Base-by-base conservation (phyloP, 2,113 vertebrate genomes). In the Xyliphius kryptos region DNA sequence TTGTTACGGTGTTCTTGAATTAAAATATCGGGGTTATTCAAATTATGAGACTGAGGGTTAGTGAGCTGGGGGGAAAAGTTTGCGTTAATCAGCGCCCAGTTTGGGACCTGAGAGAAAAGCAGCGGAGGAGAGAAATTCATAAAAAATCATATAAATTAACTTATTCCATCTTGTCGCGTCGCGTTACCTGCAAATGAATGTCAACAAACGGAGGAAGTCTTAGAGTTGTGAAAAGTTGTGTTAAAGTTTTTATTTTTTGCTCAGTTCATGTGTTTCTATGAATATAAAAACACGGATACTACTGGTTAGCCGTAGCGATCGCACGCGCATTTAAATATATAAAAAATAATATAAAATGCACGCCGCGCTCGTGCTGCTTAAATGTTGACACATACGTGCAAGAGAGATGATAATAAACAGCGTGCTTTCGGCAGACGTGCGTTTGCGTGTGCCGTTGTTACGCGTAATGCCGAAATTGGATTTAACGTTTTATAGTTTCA, bases 11-110 rank as follows among this genome's bases (percentile, higher is more conserved):
- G 86, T 86, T 85, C 82, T 91, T 92, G 87, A 90, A 89, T 90
- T 88, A 90, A 88, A 93, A 93, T 91, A 92, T 93, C 90, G 89
- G 93, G 89, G 91, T 94, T 93, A 89, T 97, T 95, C 92, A 94
- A 95, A 95, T 95, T 90, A 93, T 93, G 91, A 87, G 88, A n/a
- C n/a, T 77, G 85, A 63, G 85, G 90, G 88, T 82, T n/a, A n/a
- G n/a, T n/a, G 89, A 90, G 89, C 86, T 82, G 79, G 80, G 83
- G 82, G 80, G 83, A 90, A 92, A 93, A 91, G 88, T 92, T 91
- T 77, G 87, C 81, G 89, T 88, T 89, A 82, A 87, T 88, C 88
- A 84, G 81, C 77, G 77, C 78, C 76, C 79, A 78, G 77, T 73
- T 76, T 60, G 76, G 68, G 77, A 83, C 66, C 74, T 50, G 77